These are phyloP conservation scores for Andrena camellia DNA, from an alignment of 2,888 invertebrate species.

Conservation along the genomic window DNA sequence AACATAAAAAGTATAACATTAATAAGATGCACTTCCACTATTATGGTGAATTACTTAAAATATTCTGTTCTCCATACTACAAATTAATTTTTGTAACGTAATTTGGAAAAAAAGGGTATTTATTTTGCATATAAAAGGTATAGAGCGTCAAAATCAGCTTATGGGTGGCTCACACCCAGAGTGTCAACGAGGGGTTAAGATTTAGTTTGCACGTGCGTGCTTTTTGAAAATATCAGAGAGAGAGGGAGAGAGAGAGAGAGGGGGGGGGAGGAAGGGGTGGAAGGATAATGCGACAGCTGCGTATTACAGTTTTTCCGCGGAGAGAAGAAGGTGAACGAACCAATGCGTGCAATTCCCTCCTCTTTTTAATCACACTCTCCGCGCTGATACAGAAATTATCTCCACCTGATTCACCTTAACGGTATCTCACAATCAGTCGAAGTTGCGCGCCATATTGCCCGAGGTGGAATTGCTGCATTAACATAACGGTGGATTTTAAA, in stretches of 20 bases:
- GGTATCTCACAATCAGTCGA: background rate
- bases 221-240: too few species aligned
- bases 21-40: background rate
- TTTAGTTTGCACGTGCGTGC: too few species aligned
- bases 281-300: constrained; percentile 53
- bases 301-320: constrained; percentile 50
- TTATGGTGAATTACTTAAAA: background rate
- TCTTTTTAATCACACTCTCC: constrained; percentile 17
- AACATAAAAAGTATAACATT: background rate
- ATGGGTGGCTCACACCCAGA: too few species aligned
- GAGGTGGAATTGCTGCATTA: background rate
- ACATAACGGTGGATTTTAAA: constrained; percentile 11
- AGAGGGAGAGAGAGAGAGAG: too few species aligned
- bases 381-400: constrained; percentile 25
- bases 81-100: constrained; percentile 2
- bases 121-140: too few species aligned
- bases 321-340: constrained; percentile 71
- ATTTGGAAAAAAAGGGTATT: too few species aligned
- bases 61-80: constrained; percentile 3
- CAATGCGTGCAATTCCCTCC: constrained; percentile 34
- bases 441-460: background rate
- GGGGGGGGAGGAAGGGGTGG: too few species aligned
- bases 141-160: too few species aligned
- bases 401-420: constrained; percentile 3
- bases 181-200: too few species aligned